Evolutionary conservation across 2,888 invertebrate species (phyloP), one percentile per base, ranked within the genome.

Genomic region (Lobophora halterata): DNA sequence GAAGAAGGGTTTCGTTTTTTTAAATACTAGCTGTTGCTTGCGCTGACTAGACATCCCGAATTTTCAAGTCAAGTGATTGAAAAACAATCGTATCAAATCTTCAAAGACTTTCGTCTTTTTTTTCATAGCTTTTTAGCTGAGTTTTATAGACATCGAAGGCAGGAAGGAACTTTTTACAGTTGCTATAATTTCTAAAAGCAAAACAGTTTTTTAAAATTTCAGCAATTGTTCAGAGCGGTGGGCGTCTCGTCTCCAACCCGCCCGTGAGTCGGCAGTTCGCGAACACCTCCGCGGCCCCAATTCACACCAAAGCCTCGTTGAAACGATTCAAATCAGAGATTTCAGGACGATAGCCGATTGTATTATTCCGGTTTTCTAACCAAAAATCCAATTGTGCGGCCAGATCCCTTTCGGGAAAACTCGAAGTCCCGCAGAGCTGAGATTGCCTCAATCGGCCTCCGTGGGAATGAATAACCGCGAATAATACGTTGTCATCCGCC

Each of bases 341-440:
- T 83, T 82, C 79, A 79, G 78, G 75, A 80, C 78, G 78, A 83
- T 82, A 82, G 77, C 82, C 82, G 78, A 69, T 82, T 83, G 79
- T 85, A 85, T 87, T 87, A 87, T 87, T 87, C 86, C 86, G 81
- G 81, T 80, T 81, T 83, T 69, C 75, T 78, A 81, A 82, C 81
- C 86, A 85, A 83, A 86, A 86, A 85, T 87, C 87, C 87, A 85
- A 87, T 87, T 87, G 87, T 86, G 71, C 60, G 62, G 54, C n/a
- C n/a, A 59, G 69, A 82, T 82, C 81, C 81, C 74, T 80, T 81
- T 79, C 66, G 75, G 61, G 75, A 76, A 77, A 79, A 80, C 69
- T 72, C 66, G 70, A 67, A 74, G 71, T 74, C 83, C 85, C 79
- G 82, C 80, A 71, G 86, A 77, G 87, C 71, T 68, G 85, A 75